A percentile compares a stretch with the other conserved stretches of the same genome.
phyloP scores from a whole-genome alignment of 53 echinoderm and acorn worm species.

The Temnopleurus reevesii region DNA sequence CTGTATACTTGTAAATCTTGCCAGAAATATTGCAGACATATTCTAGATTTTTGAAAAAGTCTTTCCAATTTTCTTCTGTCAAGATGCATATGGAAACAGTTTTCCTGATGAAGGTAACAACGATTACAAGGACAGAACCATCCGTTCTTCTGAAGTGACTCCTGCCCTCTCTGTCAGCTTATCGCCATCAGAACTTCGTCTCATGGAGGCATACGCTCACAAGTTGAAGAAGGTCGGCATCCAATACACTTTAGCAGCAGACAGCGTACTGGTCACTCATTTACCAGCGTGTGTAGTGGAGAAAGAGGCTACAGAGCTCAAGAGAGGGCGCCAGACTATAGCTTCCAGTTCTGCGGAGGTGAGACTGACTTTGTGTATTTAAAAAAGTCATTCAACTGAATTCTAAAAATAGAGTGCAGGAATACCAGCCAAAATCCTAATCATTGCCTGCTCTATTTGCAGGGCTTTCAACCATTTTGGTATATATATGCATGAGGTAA shows the following conservation, averaged over 20 bases:
- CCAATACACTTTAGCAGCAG: neutral
- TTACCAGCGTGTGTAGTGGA: slow-evolving; percentile 92
- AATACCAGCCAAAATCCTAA: no score
- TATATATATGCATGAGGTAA: no score
- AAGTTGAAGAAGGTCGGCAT: slow-evolving; percentile 77
- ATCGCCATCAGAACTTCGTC: slow-evolving; percentile 62
- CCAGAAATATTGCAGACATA: no score
- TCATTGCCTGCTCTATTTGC: no score
- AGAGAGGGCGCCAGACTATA: slow-evolving; percentile 78
- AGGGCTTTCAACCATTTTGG: no score
- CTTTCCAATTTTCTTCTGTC: no score
- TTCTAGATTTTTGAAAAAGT: no score
- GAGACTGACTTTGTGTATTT: no score
- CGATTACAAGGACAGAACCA: neutral
- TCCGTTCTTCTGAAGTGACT: slow-evolving; percentile 69
- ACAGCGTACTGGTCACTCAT: slow-evolving; percentile 62
- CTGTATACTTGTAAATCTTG: no score
- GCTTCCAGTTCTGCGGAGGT: slow-evolving; percentile 87
- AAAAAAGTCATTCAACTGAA: no score
- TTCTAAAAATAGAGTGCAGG: no score
- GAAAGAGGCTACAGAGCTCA: slow-evolving; percentile 82
- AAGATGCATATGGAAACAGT: slow-evolving; percentile 6
- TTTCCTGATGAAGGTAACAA: neutral
- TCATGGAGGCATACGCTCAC: slow-evolving; percentile 68
- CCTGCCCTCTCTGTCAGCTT: slow-evolving; percentile 72